Evolutionary conservation across 2,888 invertebrate genomes (phyloP), one percentile per base, ranked within the genome.

Genomic region (Eupithecia tripunctaria): DNA sequence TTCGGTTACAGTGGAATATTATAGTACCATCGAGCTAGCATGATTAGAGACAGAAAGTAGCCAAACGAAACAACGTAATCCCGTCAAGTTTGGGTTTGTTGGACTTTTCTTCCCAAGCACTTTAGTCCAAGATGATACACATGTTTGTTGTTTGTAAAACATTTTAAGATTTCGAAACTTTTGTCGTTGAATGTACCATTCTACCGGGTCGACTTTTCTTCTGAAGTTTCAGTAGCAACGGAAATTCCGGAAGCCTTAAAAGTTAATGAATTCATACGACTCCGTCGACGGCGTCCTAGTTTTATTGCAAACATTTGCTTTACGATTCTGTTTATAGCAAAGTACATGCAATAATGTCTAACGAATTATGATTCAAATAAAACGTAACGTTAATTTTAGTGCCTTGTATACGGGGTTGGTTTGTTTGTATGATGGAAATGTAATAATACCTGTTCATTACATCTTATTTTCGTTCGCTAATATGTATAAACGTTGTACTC

Each of bases 321-420:
- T 85, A 90, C 80, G 87, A 85, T 82, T 75, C 76, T 78, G 72
- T 83, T n/a, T 84, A 70, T 80, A 80, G 79, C 79, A 79, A 6
- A 84, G 85, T 84, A 83, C 72, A 75, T 70, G 80, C 81, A 80
- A 80, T 82, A 80, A 82, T 82, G 67, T 51, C 70, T 67, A 83
- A 82, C 77, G 73, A 82, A 82, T 81, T 69, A 77, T 86, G 86
- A 87, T 84, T 85, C 82, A 80, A 84, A 84, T 84, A 85, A 88
- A 82, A 89, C 80, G 87, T 82, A 76, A 73, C 81, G 84, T 85
- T 84, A 84, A 87, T 85, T 87, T 87, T 86, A 78, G 87, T 86
- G 81, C 73, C 69, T 79, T 71, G 79, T 77, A 80, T 80, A 21
- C 68, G 72, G 65, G 67, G 68, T 74, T 74, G 74, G 77, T 78